Conservation (phyloP, 2,888 invertebrate genomes). For the Lasius platythorax region DNA sequence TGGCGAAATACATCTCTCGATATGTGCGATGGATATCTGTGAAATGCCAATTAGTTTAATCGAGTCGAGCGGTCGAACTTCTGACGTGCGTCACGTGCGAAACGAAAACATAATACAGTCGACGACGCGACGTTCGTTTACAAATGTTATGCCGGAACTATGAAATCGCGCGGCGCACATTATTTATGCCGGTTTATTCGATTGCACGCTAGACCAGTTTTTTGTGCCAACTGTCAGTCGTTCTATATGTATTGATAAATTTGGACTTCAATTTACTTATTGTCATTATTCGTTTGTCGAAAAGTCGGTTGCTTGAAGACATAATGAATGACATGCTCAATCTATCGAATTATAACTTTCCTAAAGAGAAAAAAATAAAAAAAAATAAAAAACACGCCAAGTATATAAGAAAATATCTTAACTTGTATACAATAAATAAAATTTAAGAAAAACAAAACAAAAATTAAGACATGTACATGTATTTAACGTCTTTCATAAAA, state of each 20-base stretch:
- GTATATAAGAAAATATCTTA: no score
- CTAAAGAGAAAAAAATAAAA: neutral
- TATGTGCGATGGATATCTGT: slow-evolving; percentile 32
- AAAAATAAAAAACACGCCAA: no score
- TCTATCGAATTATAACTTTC: neutral
- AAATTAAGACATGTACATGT: no score
- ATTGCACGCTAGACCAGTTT: neutral
- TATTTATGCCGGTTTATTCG: slow-evolving; percentile 29
- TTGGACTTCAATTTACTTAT: neutral
- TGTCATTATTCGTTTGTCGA: neutral
- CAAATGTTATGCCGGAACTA: slow-evolving; percentile 23
- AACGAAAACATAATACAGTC: slow-evolving; percentile 36
- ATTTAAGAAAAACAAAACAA: no score
- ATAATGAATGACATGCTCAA: neutral
- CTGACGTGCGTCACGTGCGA: slow-evolving; percentile 40
- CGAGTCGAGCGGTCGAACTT: slow-evolving; percentile 43
- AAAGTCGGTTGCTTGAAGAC: neutral
- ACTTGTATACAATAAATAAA: no score
- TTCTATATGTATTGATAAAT: neutral
- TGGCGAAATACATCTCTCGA: slow-evolving; percentile 27
- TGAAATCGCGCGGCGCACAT: slow-evolving; percentile 27
- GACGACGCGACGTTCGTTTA: slow-evolving; percentile 34
- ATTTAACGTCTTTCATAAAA: no score
- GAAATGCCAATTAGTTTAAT: slow-evolving; percentile 54
- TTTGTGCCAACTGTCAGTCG: slow-evolving; percentile 6